Evolutionary conservation across 2,113 vertebrate genomes (phyloP).

Genomic region (Elephas maximus): DNA sequence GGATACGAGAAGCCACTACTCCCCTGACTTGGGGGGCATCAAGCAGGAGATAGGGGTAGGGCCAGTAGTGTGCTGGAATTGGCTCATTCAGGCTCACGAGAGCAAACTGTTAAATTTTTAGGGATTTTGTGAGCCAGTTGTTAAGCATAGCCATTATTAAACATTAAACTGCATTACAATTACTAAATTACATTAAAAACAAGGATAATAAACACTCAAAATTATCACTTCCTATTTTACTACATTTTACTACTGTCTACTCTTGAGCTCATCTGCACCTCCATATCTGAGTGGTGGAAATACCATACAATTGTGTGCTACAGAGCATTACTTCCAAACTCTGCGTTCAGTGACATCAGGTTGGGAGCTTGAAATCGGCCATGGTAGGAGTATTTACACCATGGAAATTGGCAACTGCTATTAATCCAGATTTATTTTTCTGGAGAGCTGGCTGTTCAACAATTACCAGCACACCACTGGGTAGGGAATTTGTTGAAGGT

Average conservation of each 20-base stretch:
- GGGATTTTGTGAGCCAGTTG: neutral
- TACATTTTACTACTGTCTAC: neutral
- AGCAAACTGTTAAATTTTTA: neutral
- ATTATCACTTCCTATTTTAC: neutral
- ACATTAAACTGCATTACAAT: neutral
- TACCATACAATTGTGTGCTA: neutral
- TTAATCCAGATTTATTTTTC: constrained; percentile 7
- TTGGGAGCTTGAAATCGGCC: neutral
- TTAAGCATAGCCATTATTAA: constrained; percentile 40
- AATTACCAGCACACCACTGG: neutral
- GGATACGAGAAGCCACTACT: neutral
- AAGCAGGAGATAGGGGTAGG: neutral
- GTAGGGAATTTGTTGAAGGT: neutral
- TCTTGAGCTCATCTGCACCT: neutral
- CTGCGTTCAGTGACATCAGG: neutral
- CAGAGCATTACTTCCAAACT: neutral
- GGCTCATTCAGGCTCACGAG: neutral
- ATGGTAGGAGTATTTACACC: neutral
- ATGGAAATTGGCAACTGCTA: neutral
- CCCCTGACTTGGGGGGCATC: neutral
- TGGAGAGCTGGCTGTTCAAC: neutral
- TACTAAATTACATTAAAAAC: constrained; percentile 34
- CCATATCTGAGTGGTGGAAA: neutral
- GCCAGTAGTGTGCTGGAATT: neutral
- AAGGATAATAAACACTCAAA: constrained; percentile 28